A percentile compares a stretch with the other conserved stretches of the same genome.
These are phyloP conservation scores for Lepus oiostolus DNA, from an alignment of 2,797 vertebrate species.

Conservation along the genomic window DNA sequence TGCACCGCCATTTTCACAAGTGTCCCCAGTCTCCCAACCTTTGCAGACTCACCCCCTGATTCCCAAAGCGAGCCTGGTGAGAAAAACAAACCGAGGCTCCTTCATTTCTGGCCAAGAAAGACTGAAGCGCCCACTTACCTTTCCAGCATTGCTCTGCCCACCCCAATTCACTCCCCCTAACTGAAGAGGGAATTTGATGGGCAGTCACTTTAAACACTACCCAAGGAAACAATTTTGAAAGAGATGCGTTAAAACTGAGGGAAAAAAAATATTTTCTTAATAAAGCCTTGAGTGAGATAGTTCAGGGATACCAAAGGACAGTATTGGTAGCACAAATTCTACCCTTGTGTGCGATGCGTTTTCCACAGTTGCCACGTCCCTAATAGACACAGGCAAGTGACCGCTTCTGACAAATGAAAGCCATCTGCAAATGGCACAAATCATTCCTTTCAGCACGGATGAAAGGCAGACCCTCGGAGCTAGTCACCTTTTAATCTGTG, in stretches of 20 bases:
- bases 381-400: constrained; percentile 69
- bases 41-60: constrained; percentile 63
- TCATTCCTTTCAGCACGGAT: constrained; percentile 68
- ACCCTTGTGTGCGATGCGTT: constrained; percentile 59
- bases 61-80: constrained; percentile 68
- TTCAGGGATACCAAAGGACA: constrained; percentile 70
- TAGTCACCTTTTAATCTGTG: constrained; percentile 85
- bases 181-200: constrained; percentile 58
- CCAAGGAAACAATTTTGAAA: constrained; percentile 72
- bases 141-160: not conserved
- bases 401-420: constrained; percentile 78
- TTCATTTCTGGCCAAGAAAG: constrained; percentile 22
- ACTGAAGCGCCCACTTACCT: not conserved
- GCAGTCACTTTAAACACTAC: constrained; percentile 68
- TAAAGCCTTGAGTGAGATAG: constrained; percentile 79
- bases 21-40: constrained; percentile 66
- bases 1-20: constrained; percentile 73
- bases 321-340: constrained; percentile 66
- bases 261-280: constrained; percentile 77
- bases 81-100: constrained; percentile 72
- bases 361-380: constrained; percentile 68
- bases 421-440: constrained; percentile 82
- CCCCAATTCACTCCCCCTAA: not conserved
- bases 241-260: constrained; percentile 72
- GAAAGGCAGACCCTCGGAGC: constrained; percentile 84